These are phyloP conservation scores for Oreochromis mossambicus DNA, from an alignment of 2,797 vertebrate species.

Conservation along the genomic window DNA sequence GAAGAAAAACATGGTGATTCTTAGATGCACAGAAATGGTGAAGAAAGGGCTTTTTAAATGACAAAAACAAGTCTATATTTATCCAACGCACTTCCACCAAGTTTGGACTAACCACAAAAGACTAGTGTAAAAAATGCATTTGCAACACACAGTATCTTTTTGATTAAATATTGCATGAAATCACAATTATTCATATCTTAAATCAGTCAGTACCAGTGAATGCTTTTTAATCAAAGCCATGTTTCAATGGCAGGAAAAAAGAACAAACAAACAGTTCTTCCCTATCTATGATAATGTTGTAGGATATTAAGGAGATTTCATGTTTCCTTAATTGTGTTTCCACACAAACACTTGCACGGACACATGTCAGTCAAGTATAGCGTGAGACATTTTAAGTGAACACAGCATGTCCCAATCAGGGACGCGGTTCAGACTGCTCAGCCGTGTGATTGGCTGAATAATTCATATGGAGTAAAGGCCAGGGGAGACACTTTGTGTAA, in stretches of 20 bases:
- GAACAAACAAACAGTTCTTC: neutral
- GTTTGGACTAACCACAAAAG: neutral
- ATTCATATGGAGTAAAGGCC: slow-evolving; percentile 58
- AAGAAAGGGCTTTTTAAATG: neutral
- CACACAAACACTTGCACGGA: slow-evolving; percentile 5
- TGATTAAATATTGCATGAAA: neutral
- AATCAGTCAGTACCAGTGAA: neutral
- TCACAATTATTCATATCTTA: neutral
- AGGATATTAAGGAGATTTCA: neutral
- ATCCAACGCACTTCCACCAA: neutral
- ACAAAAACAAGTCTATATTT: neutral
- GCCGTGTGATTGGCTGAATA: slow-evolving; percentile 73
- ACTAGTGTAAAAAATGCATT: neutral
- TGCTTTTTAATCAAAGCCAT: neutral
- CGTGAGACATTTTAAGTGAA: slow-evolving; percentile 53
- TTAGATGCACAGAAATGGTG: neutral
- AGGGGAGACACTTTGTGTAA: slow-evolving; percentile 16
- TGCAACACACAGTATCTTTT: neutral
- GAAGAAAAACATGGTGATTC: neutral
- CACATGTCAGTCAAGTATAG: slow-evolving; percentile 46
- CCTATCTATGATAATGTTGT: neutral
- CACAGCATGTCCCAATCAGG: slow-evolving; percentile 65
- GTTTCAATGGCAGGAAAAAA: neutral
- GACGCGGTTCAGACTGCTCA: slow-evolving; percentile 52
- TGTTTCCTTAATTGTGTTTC: neutral